These are phyloP conservation scores for Gorsachius magnificus DNA, from an alignment of 2,797 vertebrate species.

Conservation along the genomic window DNA sequence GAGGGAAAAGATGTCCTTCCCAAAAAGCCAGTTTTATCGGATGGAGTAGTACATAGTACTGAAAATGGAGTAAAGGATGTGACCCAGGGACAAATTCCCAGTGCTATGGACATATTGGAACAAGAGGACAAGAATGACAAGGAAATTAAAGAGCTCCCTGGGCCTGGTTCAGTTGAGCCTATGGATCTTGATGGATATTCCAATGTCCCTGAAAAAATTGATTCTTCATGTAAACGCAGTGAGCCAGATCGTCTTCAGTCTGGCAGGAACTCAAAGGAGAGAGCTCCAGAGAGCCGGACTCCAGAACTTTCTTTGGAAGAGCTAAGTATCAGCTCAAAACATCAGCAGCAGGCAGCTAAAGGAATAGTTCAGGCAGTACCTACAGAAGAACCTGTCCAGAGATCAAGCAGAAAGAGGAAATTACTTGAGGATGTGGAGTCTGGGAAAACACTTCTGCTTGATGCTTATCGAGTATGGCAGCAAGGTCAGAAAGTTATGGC, in stretches of 20 bases:
- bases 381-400: conserved; percentile 76
- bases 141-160: conserved; percentile 69
- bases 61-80: conserved; percentile 78
- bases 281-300: conserved; percentile 78
- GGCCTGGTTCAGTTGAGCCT: conserved; percentile 78
- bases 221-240: conserved; percentile 42
- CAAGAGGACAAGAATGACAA: conserved; percentile 72
- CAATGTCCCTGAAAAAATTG: conserved; percentile 71
- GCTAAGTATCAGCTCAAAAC: conserved; percentile 92
- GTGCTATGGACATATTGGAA: conserved; percentile 65
- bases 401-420: conserved; percentile 91
- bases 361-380: conserved; percentile 31
- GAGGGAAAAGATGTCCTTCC: conserved; percentile 84
- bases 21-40: conserved; percentile 82
- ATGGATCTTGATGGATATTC: conserved; percentile 87
- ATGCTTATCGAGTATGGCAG: conserved; percentile 97
- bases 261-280: conserved; percentile 72
- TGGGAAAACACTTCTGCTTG: conserved; percentile 91
- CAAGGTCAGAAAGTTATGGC: conserved; percentile 97
- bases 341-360: conserved; percentile 75
- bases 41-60: conserved; percentile 69
- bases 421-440: conserved; percentile 92
- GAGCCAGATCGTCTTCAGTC: conserved; percentile 68
- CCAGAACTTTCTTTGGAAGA: conserved; percentile 94
- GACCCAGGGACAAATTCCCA: conserved; percentile 70